Conservation (phyloP, 2,797 vertebrate species). For the Ctenochaetus hawaiiensis region DNA sequence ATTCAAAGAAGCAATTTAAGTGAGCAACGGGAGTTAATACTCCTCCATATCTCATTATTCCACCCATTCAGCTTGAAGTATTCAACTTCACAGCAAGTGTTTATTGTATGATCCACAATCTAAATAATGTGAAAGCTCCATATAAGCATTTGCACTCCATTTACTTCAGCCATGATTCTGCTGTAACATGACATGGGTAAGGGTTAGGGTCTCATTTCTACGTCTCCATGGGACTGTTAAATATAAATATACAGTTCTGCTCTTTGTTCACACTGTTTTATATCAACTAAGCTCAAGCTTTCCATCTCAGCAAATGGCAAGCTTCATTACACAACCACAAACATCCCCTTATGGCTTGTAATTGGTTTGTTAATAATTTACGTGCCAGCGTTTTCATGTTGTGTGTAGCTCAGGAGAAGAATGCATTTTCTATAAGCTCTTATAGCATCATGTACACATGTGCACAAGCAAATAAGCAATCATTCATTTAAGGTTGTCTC, state of each 20-base stretch:
- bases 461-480: constrained; percentile 36
- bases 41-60: neutral
- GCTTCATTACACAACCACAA: constrained; percentile 59
- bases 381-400: constrained; percentile 46
- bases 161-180: constrained; percentile 22
- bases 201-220: constrained; percentile 27
- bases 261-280: constrained; percentile 6
- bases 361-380: constrained; percentile 72
- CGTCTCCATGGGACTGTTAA: constrained; percentile 6
- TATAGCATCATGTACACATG: constrained; percentile 25
- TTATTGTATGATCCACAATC: neutral
- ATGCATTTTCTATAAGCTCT: constrained; percentile 4
- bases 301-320: constrained; percentile 42
- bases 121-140: neutral
- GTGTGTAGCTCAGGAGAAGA: constrained; percentile 16
- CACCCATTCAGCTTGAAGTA: constrained; percentile 13
- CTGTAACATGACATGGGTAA: neutral
- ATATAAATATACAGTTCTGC: neutral
- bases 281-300: constrained; percentile 27
- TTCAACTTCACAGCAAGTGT: neutral
- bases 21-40: neutral
- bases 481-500: constrained; percentile 55
- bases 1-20: neutral
- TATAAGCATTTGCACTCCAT: neutral
- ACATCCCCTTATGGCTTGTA: constrained; percentile 58